Evolutionary conservation across 2,113 vertebrate species (phyloP).

Genomic region (Podarcis raffonei): DNA sequence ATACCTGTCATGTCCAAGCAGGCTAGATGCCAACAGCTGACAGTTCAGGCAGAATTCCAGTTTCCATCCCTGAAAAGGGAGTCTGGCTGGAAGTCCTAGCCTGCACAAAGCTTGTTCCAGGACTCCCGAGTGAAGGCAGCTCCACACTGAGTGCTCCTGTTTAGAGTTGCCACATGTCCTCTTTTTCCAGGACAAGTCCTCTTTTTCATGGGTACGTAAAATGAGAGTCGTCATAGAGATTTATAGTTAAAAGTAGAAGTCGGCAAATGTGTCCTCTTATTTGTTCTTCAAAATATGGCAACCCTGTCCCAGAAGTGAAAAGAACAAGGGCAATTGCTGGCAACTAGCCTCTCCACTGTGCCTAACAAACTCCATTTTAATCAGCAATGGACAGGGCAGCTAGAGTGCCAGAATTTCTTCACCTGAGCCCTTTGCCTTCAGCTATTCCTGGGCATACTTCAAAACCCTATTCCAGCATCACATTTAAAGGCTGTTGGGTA

Average conservation of each 20-base stretch:
- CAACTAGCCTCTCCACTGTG: neutral
- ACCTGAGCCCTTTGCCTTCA: no score
- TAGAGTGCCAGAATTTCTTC: neutral
- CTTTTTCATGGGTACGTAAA: no score
- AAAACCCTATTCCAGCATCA: no score
- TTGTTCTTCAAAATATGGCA: no score
- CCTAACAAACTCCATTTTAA: neutral
- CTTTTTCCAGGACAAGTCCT: no score
- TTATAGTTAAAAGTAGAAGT: no score
- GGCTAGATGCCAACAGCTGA: constrained; percentile 19
- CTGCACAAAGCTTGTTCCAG: neutral
- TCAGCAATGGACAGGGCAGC: no score
- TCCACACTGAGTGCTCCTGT: neutral
- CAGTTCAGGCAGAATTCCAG: neutral
- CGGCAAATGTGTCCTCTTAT: no score
- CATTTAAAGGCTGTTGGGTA: no score
- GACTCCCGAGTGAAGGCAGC: neutral
- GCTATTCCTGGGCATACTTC: no score
- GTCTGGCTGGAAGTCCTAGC: neutral
- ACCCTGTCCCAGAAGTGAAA: neutral
- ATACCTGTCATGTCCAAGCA: constrained; percentile 5
- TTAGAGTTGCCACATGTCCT: no score
- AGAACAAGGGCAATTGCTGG: neutral
- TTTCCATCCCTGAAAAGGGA: constrained; percentile 1
- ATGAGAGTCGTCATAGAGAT: no score